Evolutionary conservation across 2,888 invertebrate genomes (phyloP).

Genomic region (Lycaena phlaeas): DNA sequence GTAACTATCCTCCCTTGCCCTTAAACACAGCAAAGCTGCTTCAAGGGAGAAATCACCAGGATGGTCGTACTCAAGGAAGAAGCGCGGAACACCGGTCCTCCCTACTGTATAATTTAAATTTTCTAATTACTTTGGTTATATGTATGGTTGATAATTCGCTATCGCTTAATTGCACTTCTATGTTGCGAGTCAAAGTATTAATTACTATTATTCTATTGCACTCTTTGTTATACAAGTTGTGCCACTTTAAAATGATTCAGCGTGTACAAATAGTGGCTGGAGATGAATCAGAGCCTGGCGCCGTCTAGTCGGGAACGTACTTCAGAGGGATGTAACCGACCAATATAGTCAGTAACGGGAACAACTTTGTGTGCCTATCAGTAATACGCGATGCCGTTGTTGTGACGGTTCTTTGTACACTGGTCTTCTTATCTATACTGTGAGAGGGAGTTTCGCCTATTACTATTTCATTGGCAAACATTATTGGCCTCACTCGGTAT

Average conservation of each 20-base stretch:
- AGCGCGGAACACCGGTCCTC: no score
- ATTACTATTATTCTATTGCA: no score
- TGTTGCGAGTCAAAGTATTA: no score
- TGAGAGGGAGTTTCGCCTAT: constrained; percentile 1
- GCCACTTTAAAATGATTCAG: constrained; percentile 8
- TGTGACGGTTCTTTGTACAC: background rate
- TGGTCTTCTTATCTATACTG: constrained; percentile 9
- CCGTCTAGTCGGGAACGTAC: constrained; percentile 25
- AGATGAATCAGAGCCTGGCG: constrained; percentile 24
- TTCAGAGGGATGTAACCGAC: constrained; percentile 11
- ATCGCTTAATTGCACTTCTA: no score
- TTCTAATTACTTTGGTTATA: no score
- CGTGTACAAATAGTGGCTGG: constrained; percentile 8
- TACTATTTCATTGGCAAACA: constrained; percentile 3
- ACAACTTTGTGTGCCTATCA: constrained; percentile 1
- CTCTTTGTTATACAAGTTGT: background rate
- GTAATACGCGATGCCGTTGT: background rate
- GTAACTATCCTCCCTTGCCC: no score
- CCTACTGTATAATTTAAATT: no score
- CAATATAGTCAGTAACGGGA: constrained; percentile 16
- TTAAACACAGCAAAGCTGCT: no score
- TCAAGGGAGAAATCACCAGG: no score
- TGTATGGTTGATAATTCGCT: no score
- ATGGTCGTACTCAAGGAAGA: no score
- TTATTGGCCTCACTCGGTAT: no score